Percentiles rank a stretch among this genome's conserved stretches.
Evolutionary conservation across 2,797 vertebrate genomes (phyloP).

Genomic region (Eospalax fontanierii): DNA sequence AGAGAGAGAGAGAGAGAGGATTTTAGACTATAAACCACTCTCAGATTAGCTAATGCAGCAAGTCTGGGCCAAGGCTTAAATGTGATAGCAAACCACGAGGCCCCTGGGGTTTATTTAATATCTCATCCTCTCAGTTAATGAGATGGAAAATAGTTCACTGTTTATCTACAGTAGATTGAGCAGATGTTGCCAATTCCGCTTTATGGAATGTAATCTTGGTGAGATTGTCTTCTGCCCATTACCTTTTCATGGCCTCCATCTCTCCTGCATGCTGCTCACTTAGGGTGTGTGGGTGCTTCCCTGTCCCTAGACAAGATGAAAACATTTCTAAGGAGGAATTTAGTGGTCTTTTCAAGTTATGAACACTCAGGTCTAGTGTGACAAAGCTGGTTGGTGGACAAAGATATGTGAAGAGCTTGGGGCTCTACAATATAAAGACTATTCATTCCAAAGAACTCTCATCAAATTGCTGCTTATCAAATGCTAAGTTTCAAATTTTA

Average conservation of each 20-base stretch:
- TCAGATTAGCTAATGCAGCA: slow-evolving; percentile 83
- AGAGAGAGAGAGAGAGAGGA: neutral
- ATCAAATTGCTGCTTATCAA: neutral
- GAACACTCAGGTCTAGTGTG: neutral
- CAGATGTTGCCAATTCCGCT: slow-evolving; percentile 90
- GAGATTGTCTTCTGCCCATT: slow-evolving; percentile 88
- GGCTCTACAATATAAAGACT: neutral
- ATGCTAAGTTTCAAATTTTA: neutral
- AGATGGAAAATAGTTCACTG: slow-evolving; percentile 91
- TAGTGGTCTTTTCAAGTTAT: slow-evolving; percentile 45
- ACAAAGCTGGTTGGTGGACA: neutral
- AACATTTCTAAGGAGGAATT: slow-evolving; percentile 63
- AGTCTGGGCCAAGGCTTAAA: slow-evolving; percentile 87
- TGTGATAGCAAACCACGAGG: slow-evolving; percentile 86
- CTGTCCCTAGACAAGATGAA: slow-evolving; percentile 60
- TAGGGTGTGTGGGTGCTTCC: slow-evolving; percentile 58
- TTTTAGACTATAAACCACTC: slow-evolving; percentile 77
- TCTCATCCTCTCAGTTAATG: slow-evolving; percentile 90
- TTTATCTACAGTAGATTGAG: slow-evolving; percentile 91
- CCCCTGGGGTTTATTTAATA: slow-evolving; percentile 90
- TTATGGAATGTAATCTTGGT: slow-evolving; percentile 89
- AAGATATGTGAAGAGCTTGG: neutral
- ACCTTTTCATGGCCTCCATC: slow-evolving; percentile 81
- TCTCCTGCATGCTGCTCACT: slow-evolving; percentile 76
- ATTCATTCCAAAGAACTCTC: neutral